Evolutionary conservation across 2,113 vertebrate species (phyloP).

Genomic region (Chamaea fasciata): DNA sequence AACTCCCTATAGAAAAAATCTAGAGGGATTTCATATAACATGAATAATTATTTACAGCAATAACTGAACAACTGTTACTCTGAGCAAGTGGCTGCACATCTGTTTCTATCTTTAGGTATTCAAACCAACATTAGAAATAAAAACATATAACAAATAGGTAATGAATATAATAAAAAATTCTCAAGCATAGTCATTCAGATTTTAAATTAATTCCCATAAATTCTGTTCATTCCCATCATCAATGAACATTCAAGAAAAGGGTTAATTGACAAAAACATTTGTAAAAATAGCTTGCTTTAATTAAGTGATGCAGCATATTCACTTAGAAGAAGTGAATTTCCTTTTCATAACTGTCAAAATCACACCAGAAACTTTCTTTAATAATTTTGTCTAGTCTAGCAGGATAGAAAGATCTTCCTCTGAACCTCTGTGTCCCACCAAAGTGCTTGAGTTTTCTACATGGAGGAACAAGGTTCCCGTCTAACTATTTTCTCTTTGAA

Average conservation of each 20-base stretch:
- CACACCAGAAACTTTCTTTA: not conserved
- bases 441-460: not conserved
- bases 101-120: not conserved
- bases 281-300: conserved; percentile 6
- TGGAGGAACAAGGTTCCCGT: not conserved
- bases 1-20: not conserved
- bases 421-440: not conserved
- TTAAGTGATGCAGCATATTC: not conserved
- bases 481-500: not conserved
- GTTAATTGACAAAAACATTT: not conserved
- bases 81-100: not conserved
- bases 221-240: not conserved
- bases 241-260: conserved; percentile 32
- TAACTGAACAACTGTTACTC: not conserved
- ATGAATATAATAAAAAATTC: not conserved
- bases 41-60: not conserved
- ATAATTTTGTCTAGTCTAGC: not conserved
- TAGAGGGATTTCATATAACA: not conserved
- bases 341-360: not conserved
- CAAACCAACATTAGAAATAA: not conserved
- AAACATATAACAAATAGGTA: not conserved
- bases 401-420: not conserved
- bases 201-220: not conserved
- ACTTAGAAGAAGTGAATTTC: not conserved
- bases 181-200: not conserved